Conservation (phyloP, 2,113 vertebrate genomes). For the Menidia beryllina region DNA sequence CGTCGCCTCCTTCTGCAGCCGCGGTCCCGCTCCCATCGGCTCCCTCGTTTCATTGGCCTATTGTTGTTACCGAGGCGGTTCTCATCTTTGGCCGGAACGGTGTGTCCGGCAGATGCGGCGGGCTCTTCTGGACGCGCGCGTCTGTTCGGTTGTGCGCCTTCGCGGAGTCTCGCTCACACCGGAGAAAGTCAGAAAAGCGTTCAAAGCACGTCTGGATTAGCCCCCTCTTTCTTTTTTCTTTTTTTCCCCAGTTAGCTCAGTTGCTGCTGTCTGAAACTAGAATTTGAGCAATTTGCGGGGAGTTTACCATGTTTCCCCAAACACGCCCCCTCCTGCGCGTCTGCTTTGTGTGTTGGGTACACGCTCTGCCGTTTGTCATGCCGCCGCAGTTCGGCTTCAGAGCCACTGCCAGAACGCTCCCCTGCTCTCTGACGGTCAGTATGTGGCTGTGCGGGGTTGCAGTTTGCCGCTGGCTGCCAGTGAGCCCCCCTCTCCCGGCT, state of each 20-base stretch:
- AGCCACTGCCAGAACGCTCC: constrained; percentile 28
- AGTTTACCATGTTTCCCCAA: constrained; percentile 65
- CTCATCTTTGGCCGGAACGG: background rate
- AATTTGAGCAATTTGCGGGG: constrained; percentile 51
- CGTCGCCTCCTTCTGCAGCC: constrained; percentile 25
- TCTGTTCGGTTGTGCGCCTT: constrained; percentile 3
- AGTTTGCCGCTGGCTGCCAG: constrained; percentile 19
- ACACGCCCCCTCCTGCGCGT: constrained; percentile 73
- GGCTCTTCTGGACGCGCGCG: constrained; percentile 16
- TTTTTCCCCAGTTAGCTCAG: background rate
- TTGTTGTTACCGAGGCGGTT: background rate
- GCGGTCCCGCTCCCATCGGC: constrained; percentile 27
- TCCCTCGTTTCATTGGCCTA: background rate
- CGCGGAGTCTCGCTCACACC: background rate
- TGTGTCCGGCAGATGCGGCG: background rate
- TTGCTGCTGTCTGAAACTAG: constrained; percentile 23
- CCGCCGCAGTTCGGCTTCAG: constrained; percentile 45
- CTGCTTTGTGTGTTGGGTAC: constrained; percentile 53
- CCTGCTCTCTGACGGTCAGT: constrained; percentile 26
- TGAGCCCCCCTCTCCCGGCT: constrained; percentile 15
- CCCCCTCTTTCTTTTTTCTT: background rate
- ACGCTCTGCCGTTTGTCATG: constrained; percentile 54
- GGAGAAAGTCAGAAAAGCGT: constrained; percentile 19
- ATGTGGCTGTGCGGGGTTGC: constrained; percentile 38
- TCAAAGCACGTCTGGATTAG: constrained; percentile 1